Evolutionary conservation across 2,113 vertebrate genomes (phyloP).

Genomic region (Centropus bengalensis): DNA sequence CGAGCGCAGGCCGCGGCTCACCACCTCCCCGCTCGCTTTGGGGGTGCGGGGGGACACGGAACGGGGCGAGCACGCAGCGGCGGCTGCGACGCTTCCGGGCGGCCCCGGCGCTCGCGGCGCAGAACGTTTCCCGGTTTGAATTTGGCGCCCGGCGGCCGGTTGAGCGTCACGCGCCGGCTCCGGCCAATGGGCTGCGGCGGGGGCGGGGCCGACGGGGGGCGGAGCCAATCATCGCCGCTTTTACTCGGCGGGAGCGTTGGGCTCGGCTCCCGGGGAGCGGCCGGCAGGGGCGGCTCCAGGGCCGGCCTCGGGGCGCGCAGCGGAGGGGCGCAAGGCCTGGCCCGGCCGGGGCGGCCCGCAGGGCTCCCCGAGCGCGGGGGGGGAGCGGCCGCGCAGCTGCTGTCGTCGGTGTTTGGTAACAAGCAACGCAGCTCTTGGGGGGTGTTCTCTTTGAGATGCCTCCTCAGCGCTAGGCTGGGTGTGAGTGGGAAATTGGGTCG

Average conservation of each 20-base stretch:
- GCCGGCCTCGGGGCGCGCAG: too few species aligned
- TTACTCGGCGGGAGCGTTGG: too few species aligned
- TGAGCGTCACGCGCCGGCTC: not conserved
- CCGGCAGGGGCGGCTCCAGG: too few species aligned
- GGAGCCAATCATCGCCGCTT: too few species aligned
- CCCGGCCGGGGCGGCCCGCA: fast-evolving
- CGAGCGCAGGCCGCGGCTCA: not conserved
- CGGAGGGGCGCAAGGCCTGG: too few species aligned
- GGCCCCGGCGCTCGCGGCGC: fast-evolving
- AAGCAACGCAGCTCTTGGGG: fast-evolving
- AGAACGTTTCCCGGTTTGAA: constrained; percentile 82
- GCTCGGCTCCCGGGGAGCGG: too few species aligned
- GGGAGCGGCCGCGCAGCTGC: not conserved
- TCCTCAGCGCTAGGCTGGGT: fast-evolving
- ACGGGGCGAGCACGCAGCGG: not conserved
- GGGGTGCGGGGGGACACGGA: not conserved
- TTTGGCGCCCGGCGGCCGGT: constrained; percentile 86
- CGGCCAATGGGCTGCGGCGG: not conserved
- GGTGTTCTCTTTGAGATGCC: fast-evolving
- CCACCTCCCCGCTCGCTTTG: not conserved
- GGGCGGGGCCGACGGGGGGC: not conserved
- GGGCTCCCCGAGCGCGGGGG: not conserved
- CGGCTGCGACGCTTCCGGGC: not conserved
- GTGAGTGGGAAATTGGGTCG: not conserved
- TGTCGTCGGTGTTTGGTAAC: fast-evolving